These are phyloP conservation scores for Sisor rabdophorus DNA, from an alignment of 2,113 vertebrate species.

Conservation along the genomic window DNA sequence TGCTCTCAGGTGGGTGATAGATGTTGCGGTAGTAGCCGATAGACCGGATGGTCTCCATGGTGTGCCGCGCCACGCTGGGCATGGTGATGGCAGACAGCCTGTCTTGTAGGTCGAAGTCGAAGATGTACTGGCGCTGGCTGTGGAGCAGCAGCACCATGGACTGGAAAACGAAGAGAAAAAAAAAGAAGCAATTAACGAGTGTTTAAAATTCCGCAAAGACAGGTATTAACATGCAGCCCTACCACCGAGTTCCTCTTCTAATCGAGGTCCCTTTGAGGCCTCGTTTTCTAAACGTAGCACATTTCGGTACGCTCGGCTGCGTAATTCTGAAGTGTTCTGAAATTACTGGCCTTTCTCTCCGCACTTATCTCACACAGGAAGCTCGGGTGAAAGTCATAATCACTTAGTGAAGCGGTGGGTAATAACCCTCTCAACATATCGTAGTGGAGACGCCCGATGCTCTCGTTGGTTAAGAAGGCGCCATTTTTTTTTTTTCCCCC, in stretches of 20 bases:
- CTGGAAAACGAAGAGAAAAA: constrained; percentile 68
- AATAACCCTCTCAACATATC: constrained; percentile 65
- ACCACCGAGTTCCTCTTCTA: constrained; percentile 66
- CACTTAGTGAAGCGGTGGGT: constrained; percentile 68
- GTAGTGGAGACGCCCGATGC: not conserved
- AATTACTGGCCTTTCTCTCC: constrained; percentile 70
- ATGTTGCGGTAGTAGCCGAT: constrained; percentile 97
- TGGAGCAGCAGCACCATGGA: constrained; percentile 97
- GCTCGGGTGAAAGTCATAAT: constrained; percentile 64
- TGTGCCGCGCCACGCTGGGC: constrained; percentile 96
- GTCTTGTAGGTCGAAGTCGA: constrained; percentile 89
- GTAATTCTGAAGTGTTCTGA: constrained; percentile 70
- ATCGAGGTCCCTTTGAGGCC: constrained; percentile 74
- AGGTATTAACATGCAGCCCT: constrained; percentile 61
- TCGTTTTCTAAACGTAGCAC: constrained; percentile 68
- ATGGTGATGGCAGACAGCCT: constrained; percentile 93
- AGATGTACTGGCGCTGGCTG: constrained; percentile 98
- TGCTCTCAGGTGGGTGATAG: constrained; percentile 94
- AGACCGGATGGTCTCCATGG: constrained; percentile 97
- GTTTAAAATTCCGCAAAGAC: constrained; percentile 52
- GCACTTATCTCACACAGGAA: constrained; percentile 63
- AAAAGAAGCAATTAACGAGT: constrained; percentile 43
- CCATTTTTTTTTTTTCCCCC: not conserved
- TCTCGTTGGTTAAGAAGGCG: constrained; percentile 18
- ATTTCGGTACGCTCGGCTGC: constrained; percentile 71